Percentiles rank a stretch among this genome's conserved stretches.
These are phyloP conservation scores for Parazoanthus atlanticus DNA, from an alignment of 92 coral and sea anemone species.

Conservation along the genomic window DNA sequence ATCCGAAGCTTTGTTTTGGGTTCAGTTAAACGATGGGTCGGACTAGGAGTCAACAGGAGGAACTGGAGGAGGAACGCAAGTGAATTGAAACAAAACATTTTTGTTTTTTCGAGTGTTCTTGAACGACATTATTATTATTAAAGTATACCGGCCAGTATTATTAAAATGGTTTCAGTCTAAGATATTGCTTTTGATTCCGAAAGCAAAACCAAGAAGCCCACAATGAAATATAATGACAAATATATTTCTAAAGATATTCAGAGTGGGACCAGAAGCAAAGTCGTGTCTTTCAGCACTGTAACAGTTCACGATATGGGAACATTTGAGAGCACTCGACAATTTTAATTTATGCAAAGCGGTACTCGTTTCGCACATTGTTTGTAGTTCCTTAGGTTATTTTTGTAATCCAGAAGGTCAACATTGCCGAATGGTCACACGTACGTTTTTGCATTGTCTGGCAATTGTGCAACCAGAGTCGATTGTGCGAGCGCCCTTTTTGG, in stretches of 20 bases:
- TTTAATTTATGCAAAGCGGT: not conserved
- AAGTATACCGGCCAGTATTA: not conserved
- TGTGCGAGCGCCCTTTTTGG: too few relatives aligned
- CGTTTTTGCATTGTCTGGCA: not conserved
- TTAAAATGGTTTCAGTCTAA: not conserved
- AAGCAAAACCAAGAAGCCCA: not conserved
- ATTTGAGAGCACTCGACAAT: too few relatives aligned
- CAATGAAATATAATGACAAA: too few relatives aligned
- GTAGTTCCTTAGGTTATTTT: not conserved
- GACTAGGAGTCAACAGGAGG: too few relatives aligned
- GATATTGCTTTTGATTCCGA: not conserved
- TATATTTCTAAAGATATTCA: too few relatives aligned
- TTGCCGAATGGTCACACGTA: not conserved
- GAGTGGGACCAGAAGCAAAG: not conserved
- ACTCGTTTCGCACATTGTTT: slow-evolving; percentile 1
- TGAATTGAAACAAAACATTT: too few relatives aligned
- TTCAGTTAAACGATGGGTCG: too few relatives aligned
- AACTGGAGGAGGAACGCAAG: too few relatives aligned
- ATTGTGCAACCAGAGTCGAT: not conserved
- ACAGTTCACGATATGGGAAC: not conserved
- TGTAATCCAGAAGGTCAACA: slow-evolving; percentile 15
- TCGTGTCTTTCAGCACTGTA: not conserved
- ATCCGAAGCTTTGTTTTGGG: not conserved
- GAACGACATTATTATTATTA: too few relatives aligned
- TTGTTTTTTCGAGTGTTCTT: too few relatives aligned